phyloP scores from a whole-genome alignment of 30 jellyfish, hydroid and myxozoan genomes.

The Hydractinia echinata region DNA sequence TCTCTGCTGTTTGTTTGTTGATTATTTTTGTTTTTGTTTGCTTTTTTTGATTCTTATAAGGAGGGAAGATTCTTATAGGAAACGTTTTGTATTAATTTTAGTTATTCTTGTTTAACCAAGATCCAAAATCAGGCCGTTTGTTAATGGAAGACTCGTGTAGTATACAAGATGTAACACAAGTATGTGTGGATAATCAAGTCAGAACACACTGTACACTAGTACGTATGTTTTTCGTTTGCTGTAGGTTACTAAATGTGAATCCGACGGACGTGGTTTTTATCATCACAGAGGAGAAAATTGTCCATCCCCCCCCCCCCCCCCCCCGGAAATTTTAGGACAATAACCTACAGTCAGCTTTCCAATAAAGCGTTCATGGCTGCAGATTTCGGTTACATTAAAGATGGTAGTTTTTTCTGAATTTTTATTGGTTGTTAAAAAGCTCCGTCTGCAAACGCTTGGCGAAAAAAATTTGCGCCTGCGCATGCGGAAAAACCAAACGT shows the following conservation, averaged over 20 bases:
- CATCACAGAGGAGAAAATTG: no score
- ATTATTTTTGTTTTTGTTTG: not conserved
- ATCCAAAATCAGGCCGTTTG: conserved; percentile 47
- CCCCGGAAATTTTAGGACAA: no score
- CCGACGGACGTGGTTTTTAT: not conserved
- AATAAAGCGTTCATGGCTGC: no score
- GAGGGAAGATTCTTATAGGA: not conserved
- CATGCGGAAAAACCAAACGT: no score
- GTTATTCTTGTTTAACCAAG: conserved; percentile 61
- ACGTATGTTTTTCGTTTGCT: conserved; percentile 10
- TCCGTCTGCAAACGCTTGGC: no score
- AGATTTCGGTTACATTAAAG: no score
- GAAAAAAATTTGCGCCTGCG: no score
- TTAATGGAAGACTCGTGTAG: conserved; percentile 49
- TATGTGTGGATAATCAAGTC: conserved; percentile 73
- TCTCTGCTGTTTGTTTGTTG: not conserved
- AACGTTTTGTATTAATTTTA: conserved; percentile 4
- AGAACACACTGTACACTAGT: conserved; percentile 78
- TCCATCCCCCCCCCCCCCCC: no score
- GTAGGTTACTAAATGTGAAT: not conserved
- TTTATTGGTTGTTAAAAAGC: no score
- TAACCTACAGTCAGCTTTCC: no score
- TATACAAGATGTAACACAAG: conserved; percentile 69
- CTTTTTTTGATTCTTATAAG: conserved; percentile 6
- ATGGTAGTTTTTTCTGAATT: no score